phyloP scores from a whole-genome alignment of 2,797 vertebrate species.

The Peromyscus melanophrys region DNA sequence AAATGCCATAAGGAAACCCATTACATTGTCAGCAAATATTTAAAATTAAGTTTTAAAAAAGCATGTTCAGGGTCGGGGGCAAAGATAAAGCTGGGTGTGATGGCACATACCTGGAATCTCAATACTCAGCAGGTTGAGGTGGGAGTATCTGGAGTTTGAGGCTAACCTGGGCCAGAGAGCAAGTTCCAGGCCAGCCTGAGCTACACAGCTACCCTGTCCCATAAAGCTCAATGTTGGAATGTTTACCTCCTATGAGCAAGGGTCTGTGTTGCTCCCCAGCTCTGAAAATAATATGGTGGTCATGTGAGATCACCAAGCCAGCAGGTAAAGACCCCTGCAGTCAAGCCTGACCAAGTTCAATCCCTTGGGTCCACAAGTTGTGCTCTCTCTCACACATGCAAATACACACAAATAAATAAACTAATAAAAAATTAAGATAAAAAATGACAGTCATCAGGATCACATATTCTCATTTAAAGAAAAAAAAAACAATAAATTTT shows the following conservation, averaged over 20 bases:
- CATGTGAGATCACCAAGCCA: not conserved
- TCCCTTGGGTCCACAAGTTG: not conserved
- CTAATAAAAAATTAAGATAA: not conserved
- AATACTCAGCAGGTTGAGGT: not conserved
- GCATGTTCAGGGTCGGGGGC: no score
- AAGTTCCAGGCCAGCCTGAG: not conserved
- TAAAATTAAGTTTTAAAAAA: not conserved
- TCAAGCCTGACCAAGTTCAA: not conserved
- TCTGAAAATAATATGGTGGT: not conserved
- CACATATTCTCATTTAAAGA: not conserved
- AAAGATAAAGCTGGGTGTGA: not conserved
- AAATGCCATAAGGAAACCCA: not conserved
- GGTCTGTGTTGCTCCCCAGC: not conserved
- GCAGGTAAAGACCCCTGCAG: not conserved
- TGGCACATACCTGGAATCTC: no score
- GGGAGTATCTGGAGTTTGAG: not conserved
- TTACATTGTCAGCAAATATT: not conserved
- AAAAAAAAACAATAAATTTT: slow-evolving; percentile 50
- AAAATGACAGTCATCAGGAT: not conserved
- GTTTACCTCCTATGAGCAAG: not conserved
- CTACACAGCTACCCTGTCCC: not conserved
- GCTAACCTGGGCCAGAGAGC: not conserved
- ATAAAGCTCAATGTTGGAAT: not conserved
- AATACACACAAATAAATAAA: not conserved
- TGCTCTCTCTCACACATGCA: not conserved